These are phyloP conservation scores for Platycercus adscitus DNA, from an alignment of 2,113 vertebrate genomes.

Conservation along the genomic window DNA sequence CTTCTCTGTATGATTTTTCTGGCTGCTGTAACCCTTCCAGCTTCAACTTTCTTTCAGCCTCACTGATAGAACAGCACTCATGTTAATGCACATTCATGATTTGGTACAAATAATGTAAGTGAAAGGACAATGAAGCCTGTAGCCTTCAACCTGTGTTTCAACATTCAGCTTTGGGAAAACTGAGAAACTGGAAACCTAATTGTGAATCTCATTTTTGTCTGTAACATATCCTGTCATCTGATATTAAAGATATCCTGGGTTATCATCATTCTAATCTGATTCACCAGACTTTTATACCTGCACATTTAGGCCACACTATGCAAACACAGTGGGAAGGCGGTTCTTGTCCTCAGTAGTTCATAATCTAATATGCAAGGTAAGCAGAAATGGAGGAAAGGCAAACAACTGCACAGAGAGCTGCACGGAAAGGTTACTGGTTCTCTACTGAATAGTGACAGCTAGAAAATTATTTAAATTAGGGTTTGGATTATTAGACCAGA, in stretches of 20 bases:
- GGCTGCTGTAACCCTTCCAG: background rate
- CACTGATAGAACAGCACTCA: background rate
- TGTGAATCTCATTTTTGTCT: background rate
- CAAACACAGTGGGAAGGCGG: background rate
- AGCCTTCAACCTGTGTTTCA: background rate
- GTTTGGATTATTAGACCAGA: background rate
- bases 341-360: background rate
- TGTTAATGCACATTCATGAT: background rate
- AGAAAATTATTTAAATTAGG: background rate
- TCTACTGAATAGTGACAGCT: background rate
- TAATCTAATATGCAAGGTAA: background rate
- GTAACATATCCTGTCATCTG: background rate
- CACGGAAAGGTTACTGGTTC: fast-evolving
- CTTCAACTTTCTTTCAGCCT: background rate
- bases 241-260: background rate
- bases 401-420: background rate
- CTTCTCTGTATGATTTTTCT: background rate
- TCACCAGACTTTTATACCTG: background rate
- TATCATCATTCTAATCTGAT: background rate
- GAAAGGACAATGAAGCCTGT: background rate
- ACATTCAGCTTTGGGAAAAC: background rate
- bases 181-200: background rate
- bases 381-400: background rate
- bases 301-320: background rate
- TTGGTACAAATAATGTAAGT: background rate